Percentiles rank a stretch among this genome's conserved stretches.
phyloP scores from a whole-genome alignment of 2,113 vertebrate genomes.

The Herpetotheres cachinnans region DNA sequence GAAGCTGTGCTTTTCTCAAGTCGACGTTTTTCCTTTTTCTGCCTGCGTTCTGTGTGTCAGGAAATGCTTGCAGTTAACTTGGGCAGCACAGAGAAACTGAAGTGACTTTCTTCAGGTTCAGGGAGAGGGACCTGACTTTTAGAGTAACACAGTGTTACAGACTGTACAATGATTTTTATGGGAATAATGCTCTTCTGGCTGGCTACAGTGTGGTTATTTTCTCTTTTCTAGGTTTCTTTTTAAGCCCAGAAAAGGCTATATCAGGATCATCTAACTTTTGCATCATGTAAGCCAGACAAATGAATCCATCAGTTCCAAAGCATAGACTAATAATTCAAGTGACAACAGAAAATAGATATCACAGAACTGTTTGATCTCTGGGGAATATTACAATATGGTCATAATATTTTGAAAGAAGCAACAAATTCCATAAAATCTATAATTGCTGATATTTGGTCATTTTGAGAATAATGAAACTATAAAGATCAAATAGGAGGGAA shows the following conservation, averaged over 20 bases:
- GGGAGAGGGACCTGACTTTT: neutral
- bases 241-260: neutral
- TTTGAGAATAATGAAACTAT: neutral
- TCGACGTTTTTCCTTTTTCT: constrained; percentile 48
- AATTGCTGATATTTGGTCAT: neutral
- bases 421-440: neutral
- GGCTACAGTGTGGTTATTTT: neutral
- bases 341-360: neutral
- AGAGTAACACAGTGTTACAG: neutral
- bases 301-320: neutral
- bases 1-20: constrained; percentile 55
- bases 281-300: neutral
- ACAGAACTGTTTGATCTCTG: neutral
- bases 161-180: neutral
- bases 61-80: constrained; percentile 48
- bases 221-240: neutral
- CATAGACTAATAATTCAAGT: neutral
- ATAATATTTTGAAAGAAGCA: neutral
- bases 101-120: neutral
- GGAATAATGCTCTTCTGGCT: neutral
- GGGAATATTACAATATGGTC: neutral
- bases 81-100: neutral
- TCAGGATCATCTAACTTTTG: neutral
- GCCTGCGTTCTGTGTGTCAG: constrained; percentile 35
- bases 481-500: neutral